Evolutionary conservation across 2,113 vertebrate genomes (phyloP), one percentile per base, ranked within the genome.

Genomic region (Alaudala cheleensis): DNA sequence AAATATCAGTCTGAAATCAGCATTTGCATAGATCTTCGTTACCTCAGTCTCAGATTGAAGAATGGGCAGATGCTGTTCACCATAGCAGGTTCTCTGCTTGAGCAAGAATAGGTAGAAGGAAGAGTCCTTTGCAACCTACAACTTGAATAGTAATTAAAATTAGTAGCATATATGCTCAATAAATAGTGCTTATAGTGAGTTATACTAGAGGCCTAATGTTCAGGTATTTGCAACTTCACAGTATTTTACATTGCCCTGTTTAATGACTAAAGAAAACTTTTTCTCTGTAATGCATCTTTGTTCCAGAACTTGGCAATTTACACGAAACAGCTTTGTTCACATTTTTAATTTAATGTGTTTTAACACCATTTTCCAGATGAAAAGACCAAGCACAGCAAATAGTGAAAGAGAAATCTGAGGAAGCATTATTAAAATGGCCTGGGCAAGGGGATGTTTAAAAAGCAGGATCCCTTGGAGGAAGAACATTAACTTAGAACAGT

Each of bases 11-110:
- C 28, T 58, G 33, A 20, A 31, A 25, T 67, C 37, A 85, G 14
- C 2, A 1, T 45, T 61, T 26, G 10, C 29, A 37, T 56, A 47
- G 49, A 11, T 54, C 31, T 81, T 89, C 0, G 0, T 74, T 74
- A 34, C 12, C 24, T 90, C 45, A 17, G n/a, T 61, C 13, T 71
- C 71, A 56, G 49, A 56, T 6, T 74, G 14, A 44, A 78, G 47
- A 53, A 23, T 34, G 19, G 9, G 7, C 23, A 64, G 49, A 26
- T 71, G 40, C 21, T 82, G 24, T 57, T 92, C 22, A 18, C 26
- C 25, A 6, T 40, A 80, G n/a, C n/a, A 80, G 6, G 11, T 80
- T 19, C n/a, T 86, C 34, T 62, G 14, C 33, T 92, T 73, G 62
- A 73, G 29, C 50, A 65, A 31, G 15, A 80, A 10, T 53, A 67